Percentiles rank a stretch among this genome's conserved stretches.
Conservation (phyloP, 2,113 vertebrate species). For the Crotalus horridus region DNA sequence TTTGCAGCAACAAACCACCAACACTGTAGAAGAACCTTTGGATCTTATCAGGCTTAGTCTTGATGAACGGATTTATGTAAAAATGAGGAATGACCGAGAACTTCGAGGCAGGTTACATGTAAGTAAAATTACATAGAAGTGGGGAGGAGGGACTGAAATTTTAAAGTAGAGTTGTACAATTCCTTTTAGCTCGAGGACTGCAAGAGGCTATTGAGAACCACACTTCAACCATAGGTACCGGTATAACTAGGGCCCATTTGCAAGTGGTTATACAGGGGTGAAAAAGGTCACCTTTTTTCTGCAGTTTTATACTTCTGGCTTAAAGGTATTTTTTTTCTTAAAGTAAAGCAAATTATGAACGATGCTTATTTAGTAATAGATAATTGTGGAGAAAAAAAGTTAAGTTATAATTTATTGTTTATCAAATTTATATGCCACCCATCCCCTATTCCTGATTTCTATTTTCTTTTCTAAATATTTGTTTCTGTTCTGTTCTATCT, state of each 20-base stretch:
- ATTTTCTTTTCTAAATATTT: background rate
- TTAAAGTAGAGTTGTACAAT: background rate
- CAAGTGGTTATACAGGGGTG: background rate
- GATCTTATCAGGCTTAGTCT: constrained; percentile 96
- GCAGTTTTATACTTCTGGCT: background rate
- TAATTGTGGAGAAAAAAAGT: background rate
- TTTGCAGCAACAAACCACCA: constrained; percentile 86
- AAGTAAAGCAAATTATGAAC: background rate
- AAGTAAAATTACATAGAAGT: constrained; percentile 56
- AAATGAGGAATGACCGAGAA: constrained; percentile 97
- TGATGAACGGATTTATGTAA: constrained; percentile 96
- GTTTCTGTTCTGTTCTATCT: background rate
- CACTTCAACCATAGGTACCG: background rate
- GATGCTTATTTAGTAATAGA: background rate
- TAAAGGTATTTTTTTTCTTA: background rate
- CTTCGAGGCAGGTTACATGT: constrained; percentile 93
- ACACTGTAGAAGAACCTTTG: constrained; percentile 93
- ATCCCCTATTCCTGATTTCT: background rate
- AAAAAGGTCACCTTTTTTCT: background rate
- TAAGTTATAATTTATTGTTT: background rate
- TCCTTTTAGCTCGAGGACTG: background rate
- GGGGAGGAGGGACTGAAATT: background rate
- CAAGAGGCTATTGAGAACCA: background rate
- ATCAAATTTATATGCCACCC: background rate
- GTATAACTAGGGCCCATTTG: background rate